Evolutionary conservation across 2,888 invertebrate species (phyloP), one percentile per base, ranked within the genome.

Genomic region (Cheilosia pagana): DNA sequence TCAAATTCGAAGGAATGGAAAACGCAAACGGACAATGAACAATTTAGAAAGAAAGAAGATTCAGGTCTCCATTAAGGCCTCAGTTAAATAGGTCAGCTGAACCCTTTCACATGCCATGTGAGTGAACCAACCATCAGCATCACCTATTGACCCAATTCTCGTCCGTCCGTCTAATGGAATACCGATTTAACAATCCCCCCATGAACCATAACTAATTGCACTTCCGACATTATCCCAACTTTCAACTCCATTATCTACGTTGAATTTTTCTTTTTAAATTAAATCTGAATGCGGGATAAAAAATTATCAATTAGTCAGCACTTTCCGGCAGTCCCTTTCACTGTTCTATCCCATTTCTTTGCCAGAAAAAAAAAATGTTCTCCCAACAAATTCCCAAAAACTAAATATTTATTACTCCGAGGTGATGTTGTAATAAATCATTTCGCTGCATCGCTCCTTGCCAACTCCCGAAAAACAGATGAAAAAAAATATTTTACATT

Each of bases 371-470:
- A 53, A 57, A 19, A 35, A 28, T 8, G 8, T 25, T 43, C 31
- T 23, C 1, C 8, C n/a, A 68, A 53, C 28, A 35, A 43, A 76
- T 60, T 55, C 60, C 16, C 25, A 16, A 48, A n/a, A 21, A 23
- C 3, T 25, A 39, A 59, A 59, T 25, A 19, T 71, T 59, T 59
- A 78, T 65, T 59, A 21, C 52, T 23, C 52, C 50, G 67, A 28
- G 41, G 50, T 67, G 75, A 52, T 67, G 52, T 41, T 57, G 57
- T 50, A 48, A 57, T 76, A 76, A 76, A 76, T 76, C 75, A 76
- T 67, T 28, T 23, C 19, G 28, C 43, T n/a, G 57, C 28, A 41
- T 65, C 23, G 21, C 50, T 50, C 57, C 23, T 10, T 14, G 10
- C 12, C 35, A 65, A 21, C 45, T 12, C 19, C 14, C 25, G 28